Evolutionary conservation across 2,113 vertebrate species (phyloP).

Genomic region (Acanthisitta chloris): DNA sequence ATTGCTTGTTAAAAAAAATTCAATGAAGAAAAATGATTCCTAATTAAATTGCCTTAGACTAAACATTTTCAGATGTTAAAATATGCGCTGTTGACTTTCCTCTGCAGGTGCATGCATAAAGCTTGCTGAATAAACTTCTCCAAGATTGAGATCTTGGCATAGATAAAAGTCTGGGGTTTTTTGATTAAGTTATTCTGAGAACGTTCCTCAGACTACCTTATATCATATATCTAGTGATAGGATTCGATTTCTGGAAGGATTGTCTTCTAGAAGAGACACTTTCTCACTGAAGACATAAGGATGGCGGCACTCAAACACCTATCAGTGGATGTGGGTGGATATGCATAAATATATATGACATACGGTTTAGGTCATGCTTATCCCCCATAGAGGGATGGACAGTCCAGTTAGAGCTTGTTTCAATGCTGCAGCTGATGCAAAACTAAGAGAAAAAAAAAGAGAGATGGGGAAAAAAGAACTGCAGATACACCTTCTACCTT

Average conservation of each 20-base stretch:
- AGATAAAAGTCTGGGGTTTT: background rate
- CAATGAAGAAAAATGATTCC: background rate
- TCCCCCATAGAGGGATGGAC: background rate
- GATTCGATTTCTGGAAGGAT: background rate
- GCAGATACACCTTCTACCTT: background rate
- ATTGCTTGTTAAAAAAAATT: background rate
- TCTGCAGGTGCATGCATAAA: background rate
- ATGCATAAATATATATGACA: background rate
- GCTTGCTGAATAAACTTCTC: background rate
- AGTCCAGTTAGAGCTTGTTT: background rate
- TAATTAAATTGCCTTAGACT: background rate
- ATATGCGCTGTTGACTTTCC: background rate
- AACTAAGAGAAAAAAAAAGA: background rate
- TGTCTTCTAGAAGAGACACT: background rate
- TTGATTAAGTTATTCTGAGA: background rate
- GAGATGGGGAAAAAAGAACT: background rate
- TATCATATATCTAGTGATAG: background rate
- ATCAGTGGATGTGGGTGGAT: background rate
- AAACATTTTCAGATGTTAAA: constrained; percentile 15
- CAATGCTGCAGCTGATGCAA: background rate
- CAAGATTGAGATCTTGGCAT: background rate
- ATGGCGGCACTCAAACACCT: background rate
- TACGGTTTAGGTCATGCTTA: background rate
- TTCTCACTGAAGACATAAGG: background rate
- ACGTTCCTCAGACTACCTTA: background rate